phyloP scores from a whole-genome alignment of 2,888 invertebrate species.

The Trimorus sp. region DNA sequence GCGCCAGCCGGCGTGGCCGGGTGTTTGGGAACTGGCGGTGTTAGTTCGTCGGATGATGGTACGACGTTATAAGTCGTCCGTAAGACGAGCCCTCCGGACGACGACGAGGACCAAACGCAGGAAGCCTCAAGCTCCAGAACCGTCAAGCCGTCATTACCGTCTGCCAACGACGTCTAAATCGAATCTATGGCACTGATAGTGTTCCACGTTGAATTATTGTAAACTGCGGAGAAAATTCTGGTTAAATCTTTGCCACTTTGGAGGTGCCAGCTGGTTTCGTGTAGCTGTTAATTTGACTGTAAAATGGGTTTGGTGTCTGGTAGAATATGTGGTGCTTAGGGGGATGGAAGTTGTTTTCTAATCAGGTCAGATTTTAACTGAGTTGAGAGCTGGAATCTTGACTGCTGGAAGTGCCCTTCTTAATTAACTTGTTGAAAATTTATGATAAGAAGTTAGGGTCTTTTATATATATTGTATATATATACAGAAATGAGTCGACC shows the following conservation, averaged over 20 bases:
- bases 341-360: too few species aligned
- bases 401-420: too few species aligned
- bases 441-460: too few species aligned
- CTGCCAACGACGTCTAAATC: conserved; percentile 56
- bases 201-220: neutral
- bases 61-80: conserved; percentile 83
- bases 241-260: neutral
- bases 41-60: conserved; percentile 81
- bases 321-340: too few species aligned
- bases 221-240: neutral
- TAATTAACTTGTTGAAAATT: too few species aligned
- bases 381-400: too few species aligned
- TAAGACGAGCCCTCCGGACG: conserved; percentile 87
- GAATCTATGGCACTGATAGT: neutral
- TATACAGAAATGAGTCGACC: too few species aligned
- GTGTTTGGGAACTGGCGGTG: conserved; percentile 80
- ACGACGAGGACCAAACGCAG: conserved; percentile 81
- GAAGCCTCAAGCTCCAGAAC: conserved; percentile 76
- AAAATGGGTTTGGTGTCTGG: too few species aligned
- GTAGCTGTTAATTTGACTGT: too few species aligned
- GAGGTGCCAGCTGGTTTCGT: too few species aligned
- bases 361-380: too few species aligned
- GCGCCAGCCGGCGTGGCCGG: conserved; percentile 75
- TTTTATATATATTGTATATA: too few species aligned
- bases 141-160: conserved; percentile 57